These are phyloP conservation scores for Steatocranus sp. DNA, from an alignment of 2,797 vertebrate genomes.

Conservation along the genomic window DNA sequence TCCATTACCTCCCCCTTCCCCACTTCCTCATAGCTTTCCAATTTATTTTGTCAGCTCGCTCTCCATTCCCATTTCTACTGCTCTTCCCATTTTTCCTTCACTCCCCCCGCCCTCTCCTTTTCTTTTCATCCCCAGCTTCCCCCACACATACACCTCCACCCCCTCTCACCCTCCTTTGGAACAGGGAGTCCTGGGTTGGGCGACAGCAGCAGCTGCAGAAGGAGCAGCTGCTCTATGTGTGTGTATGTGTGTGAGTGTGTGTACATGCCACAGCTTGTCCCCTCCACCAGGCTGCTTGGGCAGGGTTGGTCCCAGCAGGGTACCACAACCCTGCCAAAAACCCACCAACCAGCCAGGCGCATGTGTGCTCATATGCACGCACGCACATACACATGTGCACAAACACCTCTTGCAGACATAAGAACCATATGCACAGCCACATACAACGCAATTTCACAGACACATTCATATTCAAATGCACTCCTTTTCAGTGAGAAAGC, in stretches of 20 bases:
- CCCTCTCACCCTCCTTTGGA: slow-evolving; percentile 42
- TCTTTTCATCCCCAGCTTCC: slow-evolving; percentile 1
- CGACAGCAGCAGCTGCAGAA: slow-evolving; percentile 73
- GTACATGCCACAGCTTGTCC: slow-evolving; percentile 72
- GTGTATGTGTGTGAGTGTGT: slow-evolving; percentile 34
- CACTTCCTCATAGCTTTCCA: slow-evolving; percentile 54
- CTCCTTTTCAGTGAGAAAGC: slow-evolving; percentile 40
- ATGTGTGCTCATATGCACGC: slow-evolving; percentile 39
- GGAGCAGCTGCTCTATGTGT: slow-evolving; percentile 70
- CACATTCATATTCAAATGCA: slow-evolving; percentile 65
- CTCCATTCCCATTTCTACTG: slow-evolving; percentile 16
- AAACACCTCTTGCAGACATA: slow-evolving; percentile 29
- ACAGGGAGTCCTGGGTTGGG: slow-evolving; percentile 63
- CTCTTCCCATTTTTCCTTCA: slow-evolving; percentile 25
- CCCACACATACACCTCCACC: background rate
- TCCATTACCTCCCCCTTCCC: slow-evolving; percentile 34
- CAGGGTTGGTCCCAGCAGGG: slow-evolving; percentile 75
- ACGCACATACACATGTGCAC: slow-evolving; percentile 4
- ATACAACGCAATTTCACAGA: slow-evolving; percentile 52
- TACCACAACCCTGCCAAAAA: slow-evolving; percentile 72
- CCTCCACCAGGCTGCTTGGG: slow-evolving; percentile 69
- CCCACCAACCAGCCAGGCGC: slow-evolving; percentile 49
- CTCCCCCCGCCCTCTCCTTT: background rate
- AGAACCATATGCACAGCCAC: slow-evolving; percentile 34
- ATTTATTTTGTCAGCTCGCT: slow-evolving; percentile 56